Evolutionary conservation across 2,888 invertebrate genomes (phyloP).

Genomic region (Subacronicta megacephala): DNA sequence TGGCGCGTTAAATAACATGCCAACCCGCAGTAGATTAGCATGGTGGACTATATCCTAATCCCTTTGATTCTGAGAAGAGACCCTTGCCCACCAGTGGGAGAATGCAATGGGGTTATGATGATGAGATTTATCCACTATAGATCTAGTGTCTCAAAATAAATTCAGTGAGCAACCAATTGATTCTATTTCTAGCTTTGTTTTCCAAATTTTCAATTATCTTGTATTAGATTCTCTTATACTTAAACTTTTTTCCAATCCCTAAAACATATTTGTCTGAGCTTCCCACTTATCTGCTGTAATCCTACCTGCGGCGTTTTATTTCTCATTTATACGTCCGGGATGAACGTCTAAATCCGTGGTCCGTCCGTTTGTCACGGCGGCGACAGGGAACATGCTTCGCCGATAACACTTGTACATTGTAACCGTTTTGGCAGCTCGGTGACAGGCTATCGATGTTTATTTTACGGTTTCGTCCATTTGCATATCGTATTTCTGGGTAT

Average conservation of each 20-base stretch:
- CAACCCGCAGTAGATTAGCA: too few species aligned
- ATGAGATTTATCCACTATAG: too few species aligned
- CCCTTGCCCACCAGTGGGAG: too few species aligned
- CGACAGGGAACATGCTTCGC: slow-evolving; percentile 68
- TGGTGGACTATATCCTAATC: too few species aligned
- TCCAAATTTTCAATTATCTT: too few species aligned
- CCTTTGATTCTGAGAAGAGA: too few species aligned
- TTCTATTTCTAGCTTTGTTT: too few species aligned
- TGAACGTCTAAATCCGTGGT: slow-evolving; percentile 75
- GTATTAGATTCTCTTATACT: background rate
- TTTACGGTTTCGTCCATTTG: slow-evolving; percentile 55
- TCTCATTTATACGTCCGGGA: slow-evolving; percentile 58
- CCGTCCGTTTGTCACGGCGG: slow-evolving; percentile 71
- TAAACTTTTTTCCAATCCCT: background rate
- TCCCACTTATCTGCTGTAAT: slow-evolving; percentile 23
- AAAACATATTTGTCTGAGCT: slow-evolving; percentile 1
- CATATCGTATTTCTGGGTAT: slow-evolving; percentile 53
- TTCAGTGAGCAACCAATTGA: too few species aligned
- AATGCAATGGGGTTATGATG: too few species aligned
- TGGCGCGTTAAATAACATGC: too few species aligned
- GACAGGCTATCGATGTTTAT: slow-evolving; percentile 59
- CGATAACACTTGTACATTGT: slow-evolving; percentile 72
- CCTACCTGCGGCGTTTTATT: slow-evolving; percentile 36
- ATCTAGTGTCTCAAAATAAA: too few species aligned
- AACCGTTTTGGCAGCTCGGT: slow-evolving; percentile 62